Evolutionary conservation across 2,113 vertebrate species (phyloP).

Genomic region (Boleophthalmus pectinirostris): DNA sequence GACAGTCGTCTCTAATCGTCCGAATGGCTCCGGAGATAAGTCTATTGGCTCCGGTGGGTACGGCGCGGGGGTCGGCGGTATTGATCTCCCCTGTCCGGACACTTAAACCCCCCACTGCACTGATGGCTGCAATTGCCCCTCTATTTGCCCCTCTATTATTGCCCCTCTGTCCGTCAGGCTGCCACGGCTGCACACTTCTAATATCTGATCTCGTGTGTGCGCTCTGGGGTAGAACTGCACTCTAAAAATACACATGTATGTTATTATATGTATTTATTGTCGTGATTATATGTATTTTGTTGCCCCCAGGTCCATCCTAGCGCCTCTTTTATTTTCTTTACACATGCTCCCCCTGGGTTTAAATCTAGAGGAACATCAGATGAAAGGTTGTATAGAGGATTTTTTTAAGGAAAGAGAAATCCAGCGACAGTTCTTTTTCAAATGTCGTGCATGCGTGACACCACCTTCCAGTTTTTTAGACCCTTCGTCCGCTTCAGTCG

Average conservation of each 20-base stretch:
- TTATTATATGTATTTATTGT: too few relatives aligned
- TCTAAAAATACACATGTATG: not conserved
- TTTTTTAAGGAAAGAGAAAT: too few relatives aligned
- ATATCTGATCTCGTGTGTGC: conserved; percentile 19
- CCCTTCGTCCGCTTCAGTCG: too few relatives aligned
- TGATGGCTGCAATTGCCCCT: conserved; percentile 24
- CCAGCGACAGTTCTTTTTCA: too few relatives aligned
- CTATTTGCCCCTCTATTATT: not conserved
- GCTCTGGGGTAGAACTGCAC: conserved; percentile 11
- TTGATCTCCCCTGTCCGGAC: conserved; percentile 37
- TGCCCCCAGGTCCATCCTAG: too few relatives aligned
- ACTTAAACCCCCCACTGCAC: conserved; percentile 26
- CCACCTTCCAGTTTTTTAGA: too few relatives aligned
- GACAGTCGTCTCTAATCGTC: conserved; percentile 47
- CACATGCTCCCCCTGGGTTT: too few relatives aligned
- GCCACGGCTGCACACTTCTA: conserved; percentile 16
- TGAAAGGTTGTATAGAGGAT: too few relatives aligned
- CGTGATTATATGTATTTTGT: too few relatives aligned
- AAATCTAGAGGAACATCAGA: too few relatives aligned
- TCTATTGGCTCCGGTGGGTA: conserved; percentile 34
- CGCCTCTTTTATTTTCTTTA: too few relatives aligned
- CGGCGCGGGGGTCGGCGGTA: conserved; percentile 30
- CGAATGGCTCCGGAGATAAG: conserved; percentile 30
- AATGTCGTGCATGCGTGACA: too few relatives aligned
- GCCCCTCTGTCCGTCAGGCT: conserved; percentile 18